Evolutionary conservation across 2,888 invertebrate species (phyloP).

Genomic region (Lasioglossum zephyrum): DNA sequence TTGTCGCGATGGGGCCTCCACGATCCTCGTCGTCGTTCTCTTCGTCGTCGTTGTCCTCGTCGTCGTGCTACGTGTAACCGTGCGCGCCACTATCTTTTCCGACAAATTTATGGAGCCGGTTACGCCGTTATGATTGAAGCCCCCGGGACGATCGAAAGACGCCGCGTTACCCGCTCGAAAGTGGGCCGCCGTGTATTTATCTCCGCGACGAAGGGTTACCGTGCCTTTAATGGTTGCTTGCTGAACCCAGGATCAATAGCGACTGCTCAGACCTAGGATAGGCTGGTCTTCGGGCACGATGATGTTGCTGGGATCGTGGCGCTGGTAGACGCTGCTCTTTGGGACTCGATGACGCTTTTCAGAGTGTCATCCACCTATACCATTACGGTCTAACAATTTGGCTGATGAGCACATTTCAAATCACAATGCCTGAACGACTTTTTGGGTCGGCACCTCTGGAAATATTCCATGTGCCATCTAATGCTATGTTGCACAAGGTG

Average conservation of each 20-base stretch:
- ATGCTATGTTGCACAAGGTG: no score
- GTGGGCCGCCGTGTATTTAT: constrained; percentile 60
- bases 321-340: background rate
- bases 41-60: constrained; percentile 33
- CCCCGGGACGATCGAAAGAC: constrained; percentile 46
- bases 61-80: constrained; percentile 50
- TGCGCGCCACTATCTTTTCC: constrained; percentile 51
- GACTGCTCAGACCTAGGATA: background rate
- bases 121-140: constrained; percentile 69
- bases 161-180: constrained; percentile 54
- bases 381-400: background rate
- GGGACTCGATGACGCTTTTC: background rate
- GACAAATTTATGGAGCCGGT: constrained; percentile 70
- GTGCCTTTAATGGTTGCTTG: constrained; percentile 15
- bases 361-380: background rate
- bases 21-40: constrained; percentile 42
- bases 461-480: no score
- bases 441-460: background rate
- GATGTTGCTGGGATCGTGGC: background rate
- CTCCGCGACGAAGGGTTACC: constrained; percentile 59
- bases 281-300: background rate
- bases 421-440: background rate
- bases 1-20: constrained; percentile 36
- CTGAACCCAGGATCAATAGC: constrained; percentile 10
- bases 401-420: background rate